Evolutionary conservation across 1,140 invertebrate genomes (phyloP).

Genomic region (Drosophila insularis): DNA sequence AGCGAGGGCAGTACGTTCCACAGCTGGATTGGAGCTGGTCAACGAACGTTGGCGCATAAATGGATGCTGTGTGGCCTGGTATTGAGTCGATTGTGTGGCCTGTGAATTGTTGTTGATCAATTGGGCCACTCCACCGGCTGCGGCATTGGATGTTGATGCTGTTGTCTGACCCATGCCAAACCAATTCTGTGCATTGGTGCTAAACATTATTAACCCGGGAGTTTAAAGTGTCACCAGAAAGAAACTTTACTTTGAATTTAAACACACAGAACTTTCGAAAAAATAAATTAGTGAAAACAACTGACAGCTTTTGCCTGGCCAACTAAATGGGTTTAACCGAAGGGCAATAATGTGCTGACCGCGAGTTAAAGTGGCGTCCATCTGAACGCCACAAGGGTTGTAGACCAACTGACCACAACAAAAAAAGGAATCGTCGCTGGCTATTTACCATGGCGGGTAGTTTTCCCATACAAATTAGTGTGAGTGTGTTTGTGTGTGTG

Average conservation of each 20-base stretch:
- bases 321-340: conserved; percentile 12
- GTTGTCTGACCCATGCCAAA: conserved; percentile 62
- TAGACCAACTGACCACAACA: conserved; percentile 68
- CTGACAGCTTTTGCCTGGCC: conserved; percentile 47
- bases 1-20: conserved; percentile 56
- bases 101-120: conserved; percentile 48
- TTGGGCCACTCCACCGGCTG: conserved; percentile 40
- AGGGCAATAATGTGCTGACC: not conserved
- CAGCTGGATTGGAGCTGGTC: conserved; percentile 73
- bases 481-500: conserved; percentile 21
- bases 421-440: conserved; percentile 20
- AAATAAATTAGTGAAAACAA: conserved; percentile 6
- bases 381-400: conserved; percentile 67
- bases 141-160: conserved; percentile 8
- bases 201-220: conserved; percentile 46
- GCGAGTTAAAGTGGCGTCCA: conserved; percentile 34
- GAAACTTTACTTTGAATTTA: conserved; percentile 57
- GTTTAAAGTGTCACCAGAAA: conserved; percentile 3
- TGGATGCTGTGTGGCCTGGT: conserved; percentile 31
- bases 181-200: conserved; percentile 75
- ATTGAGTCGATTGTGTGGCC: conserved; percentile 11
- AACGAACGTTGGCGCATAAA: conserved; percentile 71
- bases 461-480: conserved; percentile 29
- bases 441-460: conserved; percentile 56
- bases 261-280: conserved; percentile 10